Percentiles rank a stretch among this genome's conserved stretches.
phyloP scores from a whole-genome alignment of 2,888 invertebrate species.

The Heliconius hortense region DNA sequence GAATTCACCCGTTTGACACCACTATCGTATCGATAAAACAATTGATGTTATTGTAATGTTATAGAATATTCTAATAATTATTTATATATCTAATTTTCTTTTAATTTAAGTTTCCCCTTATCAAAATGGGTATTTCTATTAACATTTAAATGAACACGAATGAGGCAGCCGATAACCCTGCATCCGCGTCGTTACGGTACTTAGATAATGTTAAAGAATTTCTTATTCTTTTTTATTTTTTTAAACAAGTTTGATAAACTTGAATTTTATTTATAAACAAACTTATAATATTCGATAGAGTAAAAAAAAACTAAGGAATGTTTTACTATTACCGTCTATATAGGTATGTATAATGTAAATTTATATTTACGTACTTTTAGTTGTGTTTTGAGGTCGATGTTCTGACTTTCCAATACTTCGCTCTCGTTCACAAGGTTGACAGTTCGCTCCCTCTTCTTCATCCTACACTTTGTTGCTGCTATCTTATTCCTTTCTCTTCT shows the following conservation, averaged over 20 bases:
- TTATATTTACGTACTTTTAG: constrained; percentile 75
- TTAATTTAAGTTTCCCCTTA: constrained; percentile 24
- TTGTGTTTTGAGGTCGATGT: constrained; percentile 91
- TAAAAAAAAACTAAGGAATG: too few species aligned
- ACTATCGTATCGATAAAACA: neutral
- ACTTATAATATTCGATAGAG: too few species aligned
- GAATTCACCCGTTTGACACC: neutral
- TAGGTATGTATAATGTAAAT: neutral
- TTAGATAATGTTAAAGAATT: constrained; percentile 15
- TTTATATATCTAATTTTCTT: constrained; percentile 6
- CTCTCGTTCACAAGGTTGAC: constrained; percentile 93
- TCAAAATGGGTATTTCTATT: constrained; percentile 38
- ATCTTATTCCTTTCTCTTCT: constrained; percentile 96
- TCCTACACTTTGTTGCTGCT: constrained; percentile 95
- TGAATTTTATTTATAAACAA: neutral
- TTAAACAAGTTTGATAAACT: neutral
- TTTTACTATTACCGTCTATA: too few species aligned
- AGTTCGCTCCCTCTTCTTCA: constrained; percentile 95
- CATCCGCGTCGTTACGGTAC: constrained; percentile 31
- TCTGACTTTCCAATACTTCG: constrained; percentile 91
- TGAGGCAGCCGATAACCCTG: constrained; percentile 35
- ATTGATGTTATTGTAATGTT: too few species aligned
- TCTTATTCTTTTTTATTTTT: neutral
- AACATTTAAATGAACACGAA: constrained; percentile 39
- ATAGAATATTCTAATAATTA: neutral